Percentiles rank a stretch among this genome's conserved stretches.
phyloP scores from a whole-genome alignment of 2,888 invertebrate species.

The Hyposoter dolosus region DNA sequence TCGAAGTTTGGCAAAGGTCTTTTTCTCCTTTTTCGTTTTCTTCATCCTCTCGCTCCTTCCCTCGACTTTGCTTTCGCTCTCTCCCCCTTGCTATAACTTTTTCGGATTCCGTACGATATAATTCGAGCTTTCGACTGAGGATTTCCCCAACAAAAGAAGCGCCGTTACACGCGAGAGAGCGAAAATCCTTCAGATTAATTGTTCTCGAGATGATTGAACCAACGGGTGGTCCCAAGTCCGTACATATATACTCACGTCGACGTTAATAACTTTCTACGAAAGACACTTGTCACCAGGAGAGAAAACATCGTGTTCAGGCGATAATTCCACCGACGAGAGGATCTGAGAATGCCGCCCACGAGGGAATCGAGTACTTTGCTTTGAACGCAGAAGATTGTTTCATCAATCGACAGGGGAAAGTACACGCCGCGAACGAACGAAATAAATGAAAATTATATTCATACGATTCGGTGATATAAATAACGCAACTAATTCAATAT shows the following conservation, averaged over 20 bases:
- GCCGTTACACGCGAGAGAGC: slow-evolving; percentile 13
- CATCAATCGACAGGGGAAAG: background rate
- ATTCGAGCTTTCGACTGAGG: background rate
- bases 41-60: background rate
- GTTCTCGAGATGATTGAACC: slow-evolving; percentile 39
- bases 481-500: background rate
- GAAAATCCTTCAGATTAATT: slow-evolving; percentile 45
- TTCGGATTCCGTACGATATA: background rate
- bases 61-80: background rate
- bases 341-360: background rate
- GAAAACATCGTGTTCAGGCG: slow-evolving; percentile 21
- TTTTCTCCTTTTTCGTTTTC: background rate
- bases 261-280: slow-evolving; percentile 1
- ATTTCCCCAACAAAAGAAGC: background rate
- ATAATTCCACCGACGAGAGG: slow-evolving; percentile 10
- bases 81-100: background rate
- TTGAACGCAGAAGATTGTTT: background rate
- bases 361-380: background rate
- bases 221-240: slow-evolving; percentile 11
- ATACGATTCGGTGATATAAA: background rate
- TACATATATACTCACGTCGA: background rate
- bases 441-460: background rate
- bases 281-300: slow-evolving; percentile 28
- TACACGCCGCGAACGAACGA: background rate
- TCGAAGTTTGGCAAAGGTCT: slow-evolving; percentile 45